Evolutionary conservation across 2,888 invertebrate genomes (phyloP), one percentile per base, ranked within the genome.

Genomic region (Campopleginae sp.): DNA sequence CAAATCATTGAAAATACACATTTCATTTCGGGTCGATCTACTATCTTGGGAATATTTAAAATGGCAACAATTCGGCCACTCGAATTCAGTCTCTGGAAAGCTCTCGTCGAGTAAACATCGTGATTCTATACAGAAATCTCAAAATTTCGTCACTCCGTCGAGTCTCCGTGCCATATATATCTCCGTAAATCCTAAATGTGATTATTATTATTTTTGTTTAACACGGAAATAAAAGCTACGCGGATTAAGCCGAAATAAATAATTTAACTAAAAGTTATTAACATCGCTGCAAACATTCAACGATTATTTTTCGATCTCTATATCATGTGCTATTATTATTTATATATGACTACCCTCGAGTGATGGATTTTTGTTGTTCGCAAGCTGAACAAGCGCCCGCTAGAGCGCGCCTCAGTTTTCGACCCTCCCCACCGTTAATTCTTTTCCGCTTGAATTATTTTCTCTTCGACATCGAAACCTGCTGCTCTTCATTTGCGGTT

Each of bases 81-180:
- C 38, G n/a, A 58, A 65, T 65, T 79, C 81, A 82, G 82, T 82
- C 10, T 58, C 65, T 72, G 27, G 8, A 42, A 42, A 82, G 72
- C 79, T 82, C 61, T 76, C 76, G 85, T 61, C 33, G 79, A 44
- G 61, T 71, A 75, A 72, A 82, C 79, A 82, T 76, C 71, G 75
- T 54, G 48, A 31, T 19, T 48, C n/a, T 42, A 19, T 46, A 66
- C 44, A 17, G 44, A 5, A 42, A 63, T 27, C 19, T 6, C 54
- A n/a, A 14, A 72, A 54, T 23, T 46, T 68, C 17, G 51, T 38
- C 19, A 33, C 12, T 74, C 8, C 8, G 17, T 14, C 38, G 19
- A 42, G 31, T 8, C 17, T 17, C 19, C 17, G 42, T 58, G 58
- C n/a, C n/a, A n/a, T n/a, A n/a, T n/a, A n/a, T n/a, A 44, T 74